phyloP scores from a whole-genome alignment of 2,888 invertebrate genomes.

The Andrena marginata region DNA sequence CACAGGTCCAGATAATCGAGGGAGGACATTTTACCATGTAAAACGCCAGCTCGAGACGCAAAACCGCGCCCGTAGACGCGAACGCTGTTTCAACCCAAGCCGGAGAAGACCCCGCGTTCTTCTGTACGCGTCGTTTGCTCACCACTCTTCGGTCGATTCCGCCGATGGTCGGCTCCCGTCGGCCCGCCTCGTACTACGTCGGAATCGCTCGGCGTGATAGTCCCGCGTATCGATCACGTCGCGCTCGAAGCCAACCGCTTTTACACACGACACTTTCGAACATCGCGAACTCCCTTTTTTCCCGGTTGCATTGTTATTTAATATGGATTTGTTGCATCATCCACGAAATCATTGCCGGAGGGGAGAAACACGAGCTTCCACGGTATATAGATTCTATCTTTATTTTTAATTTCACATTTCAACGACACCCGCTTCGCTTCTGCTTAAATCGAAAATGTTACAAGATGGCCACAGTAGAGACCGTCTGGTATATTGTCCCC shows the following conservation, averaged over 20 bases:
- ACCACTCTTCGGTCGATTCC: conserved; percentile 53
- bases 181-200: conserved; percentile 45
- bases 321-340: neutral
- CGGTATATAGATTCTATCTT: conserved; percentile 10
- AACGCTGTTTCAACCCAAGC: conserved; percentile 74
- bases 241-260: conserved; percentile 66
- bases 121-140: conserved; percentile 71
- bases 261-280: conserved; percentile 61
- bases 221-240: conserved; percentile 71
- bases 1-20: conserved; percentile 84
- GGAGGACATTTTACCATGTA: conserved; percentile 82
- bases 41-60: conserved; percentile 81
- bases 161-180: conserved; percentile 43
- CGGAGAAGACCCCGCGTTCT: conserved; percentile 72
- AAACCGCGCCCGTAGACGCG: conserved; percentile 82
- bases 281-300: conserved; percentile 17
- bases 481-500: neutral
- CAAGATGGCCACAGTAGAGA: conserved; percentile 29
- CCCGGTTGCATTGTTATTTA: conserved; percentile 17
- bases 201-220: conserved; percentile 40
- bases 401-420: neutral
- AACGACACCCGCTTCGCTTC: neutral
- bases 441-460: neutral
- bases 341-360: neutral
- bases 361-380: neutral